Percentiles rank a stretch among this genome's conserved stretches.
These are phyloP conservation scores for Apocheima hispidaria DNA, from an alignment of 2,888 invertebrate genomes.

Conservation along the genomic window DNA sequence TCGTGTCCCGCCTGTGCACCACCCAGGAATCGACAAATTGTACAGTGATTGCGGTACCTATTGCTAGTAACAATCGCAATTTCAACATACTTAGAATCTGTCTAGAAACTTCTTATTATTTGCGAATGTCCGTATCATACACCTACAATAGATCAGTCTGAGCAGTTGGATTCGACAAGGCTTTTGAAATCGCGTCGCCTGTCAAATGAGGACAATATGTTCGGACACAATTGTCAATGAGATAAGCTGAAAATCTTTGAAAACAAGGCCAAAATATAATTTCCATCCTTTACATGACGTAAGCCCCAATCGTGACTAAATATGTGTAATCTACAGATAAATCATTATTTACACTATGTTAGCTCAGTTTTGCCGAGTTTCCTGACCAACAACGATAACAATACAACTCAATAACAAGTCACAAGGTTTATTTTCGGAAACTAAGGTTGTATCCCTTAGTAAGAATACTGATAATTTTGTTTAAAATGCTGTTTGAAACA, in stretches of 20 bases:
- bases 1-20: slow-evolving; percentile 39
- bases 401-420: slow-evolving; percentile 19
- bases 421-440: slow-evolving; percentile 39
- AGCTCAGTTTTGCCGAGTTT: slow-evolving; percentile 52
- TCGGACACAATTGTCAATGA: slow-evolving; percentile 71
- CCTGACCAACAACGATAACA: slow-evolving; percentile 49
- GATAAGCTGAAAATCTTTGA: slow-evolving; percentile 60
- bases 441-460: slow-evolving; percentile 13
- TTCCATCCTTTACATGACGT: slow-evolving; percentile 58
- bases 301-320: slow-evolving; percentile 62
- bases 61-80: slow-evolving; percentile 40
- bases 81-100: slow-evolving; percentile 40
- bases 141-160: slow-evolving; percentile 36
- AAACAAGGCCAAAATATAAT: slow-evolving; percentile 62
- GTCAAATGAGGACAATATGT: slow-evolving; percentile 63
- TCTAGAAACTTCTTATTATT: slow-evolving; percentile 1
- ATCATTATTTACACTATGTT: slow-evolving; percentile 53
- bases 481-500: too few species aligned
- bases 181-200: slow-evolving; percentile 49
- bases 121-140: slow-evolving; percentile 18
- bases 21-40: slow-evolving; percentile 45
- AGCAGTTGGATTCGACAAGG: slow-evolving; percentile 49
- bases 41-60: slow-evolving; percentile 35
- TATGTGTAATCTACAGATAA: slow-evolving; percentile 44
- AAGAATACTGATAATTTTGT: too few species aligned